Base-by-base conservation (phyloP, 2,888 invertebrate species). In the Dryobota labecula region DNA sequence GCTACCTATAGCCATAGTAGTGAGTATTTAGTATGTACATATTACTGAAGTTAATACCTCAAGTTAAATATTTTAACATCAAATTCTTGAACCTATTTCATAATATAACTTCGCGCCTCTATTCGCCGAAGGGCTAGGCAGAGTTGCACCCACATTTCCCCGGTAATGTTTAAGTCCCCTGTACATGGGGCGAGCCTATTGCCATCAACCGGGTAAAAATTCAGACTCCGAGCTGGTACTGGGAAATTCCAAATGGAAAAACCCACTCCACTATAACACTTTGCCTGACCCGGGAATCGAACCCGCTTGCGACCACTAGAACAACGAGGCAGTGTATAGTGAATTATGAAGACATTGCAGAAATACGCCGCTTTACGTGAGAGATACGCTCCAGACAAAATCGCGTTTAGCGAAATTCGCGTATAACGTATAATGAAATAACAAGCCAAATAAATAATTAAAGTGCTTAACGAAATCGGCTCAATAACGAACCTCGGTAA, bases 51-150 rank as follows among this genome's bases (percentile, higher is more conserved):
- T 36, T 36, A 15, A 33, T n/a, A 18, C 36, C 6, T 24, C 18
- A 11, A 58, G 38, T 11, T 3, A 38, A 38, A 24, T 24, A 9
- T 57, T 56, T 36, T 18, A 24, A 57, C 8, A 24, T 24, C 9
- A 58, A 38, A 38, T 41, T 57, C 1, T 36, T 11, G 6, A 27
- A 18, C 24, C 6, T 24, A 18, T 58, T 18, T 18, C 15, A 30
- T 20, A 33, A 33, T 36, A 1, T 36, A 15, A n/a, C 8, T 8
- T n/a, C 15, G 9, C 15, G 5, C 57, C 57, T 9, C 5, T 36
- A 24, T 18, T 36, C 0, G 0, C 36, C 1, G 1, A 57, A 24
- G 5, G 24, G 18, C 0, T 1, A 18, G 24, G 0, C 38, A 18
- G 9, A 38, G 6, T 0, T 38, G 24, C 47, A 15, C 56, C 4